These are phyloP conservation scores for Oreochromis spilurus DNA, from an alignment of 2,113 vertebrate species.

Conservation along the genomic window DNA sequence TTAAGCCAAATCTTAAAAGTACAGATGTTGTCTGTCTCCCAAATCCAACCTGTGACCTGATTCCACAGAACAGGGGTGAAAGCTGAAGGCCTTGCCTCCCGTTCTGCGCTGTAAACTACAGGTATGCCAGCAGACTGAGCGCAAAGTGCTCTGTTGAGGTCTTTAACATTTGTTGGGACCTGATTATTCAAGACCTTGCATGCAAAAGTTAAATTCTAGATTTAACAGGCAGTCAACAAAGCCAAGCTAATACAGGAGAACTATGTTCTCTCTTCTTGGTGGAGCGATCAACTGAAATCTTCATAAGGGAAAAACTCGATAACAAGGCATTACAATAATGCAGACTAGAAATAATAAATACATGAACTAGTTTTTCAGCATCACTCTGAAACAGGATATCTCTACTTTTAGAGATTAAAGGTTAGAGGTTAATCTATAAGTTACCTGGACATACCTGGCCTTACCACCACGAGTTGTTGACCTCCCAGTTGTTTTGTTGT, in stretches of 20 bases:
- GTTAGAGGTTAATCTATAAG: neutral
- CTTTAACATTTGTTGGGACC: neutral
- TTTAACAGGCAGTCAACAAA: neutral
- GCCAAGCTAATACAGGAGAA: neutral
- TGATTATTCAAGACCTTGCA: neutral
- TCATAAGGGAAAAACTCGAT: neutral
- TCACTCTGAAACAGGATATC: neutral
- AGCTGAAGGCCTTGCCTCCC: neutral
- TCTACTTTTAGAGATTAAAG: neutral
- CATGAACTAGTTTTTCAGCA: neutral
- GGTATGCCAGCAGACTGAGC: neutral
- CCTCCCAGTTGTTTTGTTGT: neutral
- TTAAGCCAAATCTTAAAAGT: neutral
- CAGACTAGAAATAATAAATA: neutral
- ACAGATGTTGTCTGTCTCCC: neutral
- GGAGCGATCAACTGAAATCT: neutral
- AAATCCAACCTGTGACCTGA: neutral
- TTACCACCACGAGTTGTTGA: neutral
- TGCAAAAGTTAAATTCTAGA: neutral
- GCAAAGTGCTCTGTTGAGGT: neutral
- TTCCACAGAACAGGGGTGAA: neutral
- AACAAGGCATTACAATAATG: neutral
- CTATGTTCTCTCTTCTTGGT: neutral
- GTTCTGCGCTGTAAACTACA: neutral
- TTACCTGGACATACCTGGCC: neutral